These are phyloP conservation scores for Parnassius smintheus DNA, from an alignment of 2,888 invertebrate species.

Conservation along the genomic window DNA sequence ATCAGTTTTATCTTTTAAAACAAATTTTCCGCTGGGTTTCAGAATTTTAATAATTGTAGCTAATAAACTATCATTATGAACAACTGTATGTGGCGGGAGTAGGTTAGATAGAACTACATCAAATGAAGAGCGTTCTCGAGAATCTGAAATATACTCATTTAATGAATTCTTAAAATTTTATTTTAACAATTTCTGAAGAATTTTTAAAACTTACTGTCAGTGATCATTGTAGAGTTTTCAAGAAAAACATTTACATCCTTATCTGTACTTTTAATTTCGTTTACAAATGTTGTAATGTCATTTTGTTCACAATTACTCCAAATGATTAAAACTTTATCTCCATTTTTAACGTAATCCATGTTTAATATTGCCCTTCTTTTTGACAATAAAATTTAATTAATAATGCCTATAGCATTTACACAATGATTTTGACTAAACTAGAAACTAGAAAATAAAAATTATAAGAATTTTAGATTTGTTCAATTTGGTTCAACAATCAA, in stretches of 20 bases:
- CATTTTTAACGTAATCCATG: constrained; percentile 59
- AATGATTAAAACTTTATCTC: constrained; percentile 78
- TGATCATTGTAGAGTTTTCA: constrained; percentile 82
- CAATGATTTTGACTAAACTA: no score
- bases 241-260: constrained; percentile 74
- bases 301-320: constrained; percentile 76
- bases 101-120: constrained; percentile 82
- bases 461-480: no score
- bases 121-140: constrained; percentile 80
- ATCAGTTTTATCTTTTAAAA: constrained; percentile 72
- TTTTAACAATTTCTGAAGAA: background rate
- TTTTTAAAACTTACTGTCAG: constrained; percentile 73
- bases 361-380: no score
- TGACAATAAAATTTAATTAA: no score
- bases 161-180: background rate
- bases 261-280: constrained; percentile 70
- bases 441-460: no score
- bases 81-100: constrained; percentile 62
- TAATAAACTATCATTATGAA: constrained; percentile 69
- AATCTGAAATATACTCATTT: constrained; percentile 60
- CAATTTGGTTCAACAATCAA: no score
- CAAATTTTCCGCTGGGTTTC: constrained; percentile 83
- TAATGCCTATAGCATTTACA: no score
- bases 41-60: constrained; percentile 81
- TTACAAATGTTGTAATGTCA: constrained; percentile 76